Evolutionary conservation across 2,797 vertebrate species (phyloP).

Genomic region (Trachurus trachurus): DNA sequence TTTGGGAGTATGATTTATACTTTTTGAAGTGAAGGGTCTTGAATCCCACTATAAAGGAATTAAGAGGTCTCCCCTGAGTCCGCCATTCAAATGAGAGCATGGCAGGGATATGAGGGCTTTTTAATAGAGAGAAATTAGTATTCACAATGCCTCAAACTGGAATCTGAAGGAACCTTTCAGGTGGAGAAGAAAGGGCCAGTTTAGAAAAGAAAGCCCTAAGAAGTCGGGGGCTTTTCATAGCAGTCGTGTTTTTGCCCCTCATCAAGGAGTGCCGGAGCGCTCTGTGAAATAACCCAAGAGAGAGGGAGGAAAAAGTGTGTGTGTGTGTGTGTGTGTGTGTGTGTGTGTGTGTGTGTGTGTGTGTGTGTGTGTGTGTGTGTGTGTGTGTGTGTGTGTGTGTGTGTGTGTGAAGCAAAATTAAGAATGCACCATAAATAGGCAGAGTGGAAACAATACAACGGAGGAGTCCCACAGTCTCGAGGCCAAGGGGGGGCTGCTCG

Average conservation of each 20-base stretch:
- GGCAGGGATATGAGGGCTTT: slow-evolving; percentile 87
- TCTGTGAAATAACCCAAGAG: slow-evolving; percentile 86
- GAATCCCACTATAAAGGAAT: slow-evolving; percentile 91
- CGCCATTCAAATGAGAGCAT: slow-evolving; percentile 90
- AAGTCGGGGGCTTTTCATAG: slow-evolving; percentile 86
- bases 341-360: slow-evolving; percentile 53
- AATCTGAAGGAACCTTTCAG: slow-evolving; percentile 91
- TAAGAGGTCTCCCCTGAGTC: slow-evolving; percentile 89
- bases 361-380: slow-evolving; percentile 60
- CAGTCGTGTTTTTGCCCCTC: slow-evolving; percentile 87
- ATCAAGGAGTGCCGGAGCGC: slow-evolving; percentile 83
- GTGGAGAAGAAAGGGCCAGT: slow-evolving; percentile 89
- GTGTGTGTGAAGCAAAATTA: slow-evolving; percentile 81
- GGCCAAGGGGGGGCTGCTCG: slow-evolving; percentile 72
- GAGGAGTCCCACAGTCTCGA: slow-evolving; percentile 78
- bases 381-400: slow-evolving; percentile 47
- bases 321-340: slow-evolving; percentile 46
- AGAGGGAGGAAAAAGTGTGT: slow-evolving; percentile 56
- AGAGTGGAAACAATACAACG: slow-evolving; percentile 81
- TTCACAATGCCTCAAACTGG: slow-evolving; percentile 89
- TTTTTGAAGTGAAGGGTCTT: slow-evolving; percentile 91
- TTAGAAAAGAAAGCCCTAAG: slow-evolving; percentile 87
- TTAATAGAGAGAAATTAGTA: slow-evolving; percentile 91
- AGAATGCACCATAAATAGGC: slow-evolving; percentile 85
- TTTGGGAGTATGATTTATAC: slow-evolving; percentile 93